Evolutionary conservation across 2,888 invertebrate genomes (phyloP), one percentile per base, ranked within the genome.

Genomic region (Vannuccia rotundouncinata): DNA sequence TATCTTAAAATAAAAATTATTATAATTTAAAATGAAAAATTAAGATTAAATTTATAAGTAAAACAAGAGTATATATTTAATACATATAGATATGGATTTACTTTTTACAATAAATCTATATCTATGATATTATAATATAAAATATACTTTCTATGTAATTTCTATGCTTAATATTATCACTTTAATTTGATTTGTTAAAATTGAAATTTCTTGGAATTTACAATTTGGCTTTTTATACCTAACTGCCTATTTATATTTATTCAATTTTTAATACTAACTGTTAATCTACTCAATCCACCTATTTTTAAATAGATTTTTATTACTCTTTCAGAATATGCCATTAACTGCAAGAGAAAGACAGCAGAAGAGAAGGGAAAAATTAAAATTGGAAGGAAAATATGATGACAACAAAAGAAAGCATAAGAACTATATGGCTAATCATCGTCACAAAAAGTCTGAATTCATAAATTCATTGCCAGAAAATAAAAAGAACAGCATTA

Each of bases 271-370:
- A 66, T 27, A 66, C 66, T 66, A 66, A 66, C 66, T 66, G 66
- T 66, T 66, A 66, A 66, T 66, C 66, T 66, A 66, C 66, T 66
- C 66, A 66, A 66, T 66, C 66, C 66, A 66, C 66, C 66, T 66
- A 66, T 66, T 66, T 66, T 66, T 66, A 66, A 66, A 66, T 66
- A 66, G 66, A 66, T 66, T 66, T 66, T 66, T 66, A 66, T 66
- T 66, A 66, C 66, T 66, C 66, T 66, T 66, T 66, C 66, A 66
- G 66, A 66, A 66, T 66, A 75, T 75, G 75, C 75, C 75, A 31
- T 31, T 75, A 75, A 31, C 75, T 29, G 29, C 75, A 31, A 75
- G 31, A 75, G 75, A 75, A 31, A 29, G 75, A 29, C 75, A 75
- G 31, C 29, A 75, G 31, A 29, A 31, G 31, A 29, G 75, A 75